Evolutionary conservation across 2,113 vertebrate species (phyloP).

Genomic region (Atractosteus spatula): DNA sequence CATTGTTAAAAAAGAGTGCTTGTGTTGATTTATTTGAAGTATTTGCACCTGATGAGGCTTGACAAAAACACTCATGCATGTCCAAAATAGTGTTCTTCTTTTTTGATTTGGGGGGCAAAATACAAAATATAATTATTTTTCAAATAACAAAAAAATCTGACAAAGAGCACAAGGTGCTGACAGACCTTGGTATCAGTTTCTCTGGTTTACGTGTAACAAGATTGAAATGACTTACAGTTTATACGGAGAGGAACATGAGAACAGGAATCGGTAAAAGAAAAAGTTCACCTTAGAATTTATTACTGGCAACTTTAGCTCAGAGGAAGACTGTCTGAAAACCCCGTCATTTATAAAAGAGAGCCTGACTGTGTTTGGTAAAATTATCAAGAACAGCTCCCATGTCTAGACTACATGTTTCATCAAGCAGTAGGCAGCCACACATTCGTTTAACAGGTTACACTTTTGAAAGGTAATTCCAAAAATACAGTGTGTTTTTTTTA

Average conservation of each 20-base stretch:
- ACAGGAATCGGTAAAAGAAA: neutral
- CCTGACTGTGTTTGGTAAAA: conserved; percentile 31
- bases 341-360: conserved; percentile 17
- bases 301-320: conserved; percentile 4
- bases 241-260: conserved; percentile 21
- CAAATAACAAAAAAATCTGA: neutral
- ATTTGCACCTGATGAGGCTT: too few relatives aligned
- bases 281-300: conserved; percentile 33
- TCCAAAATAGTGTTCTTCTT: neutral
- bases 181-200: neutral
- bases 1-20: too few relatives aligned
- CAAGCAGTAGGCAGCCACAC: conserved; percentile 9
- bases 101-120: neutral
- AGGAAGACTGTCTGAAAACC: conserved; percentile 23
- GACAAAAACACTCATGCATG: too few relatives aligned
- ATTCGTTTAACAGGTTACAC: conserved; percentile 15
- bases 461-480: conserved; percentile 20
- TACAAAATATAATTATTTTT: neutral
- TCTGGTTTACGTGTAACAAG: neutral
- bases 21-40: too few relatives aligned
- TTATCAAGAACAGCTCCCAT: conserved; percentile 19
- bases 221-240: neutral
- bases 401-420: conserved; percentile 35
- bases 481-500: neutral
- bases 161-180: too few relatives aligned